These are phyloP conservation scores for Passer montanus DNA, from an alignment of 2,113 vertebrate genomes.

Conservation along the genomic window DNA sequence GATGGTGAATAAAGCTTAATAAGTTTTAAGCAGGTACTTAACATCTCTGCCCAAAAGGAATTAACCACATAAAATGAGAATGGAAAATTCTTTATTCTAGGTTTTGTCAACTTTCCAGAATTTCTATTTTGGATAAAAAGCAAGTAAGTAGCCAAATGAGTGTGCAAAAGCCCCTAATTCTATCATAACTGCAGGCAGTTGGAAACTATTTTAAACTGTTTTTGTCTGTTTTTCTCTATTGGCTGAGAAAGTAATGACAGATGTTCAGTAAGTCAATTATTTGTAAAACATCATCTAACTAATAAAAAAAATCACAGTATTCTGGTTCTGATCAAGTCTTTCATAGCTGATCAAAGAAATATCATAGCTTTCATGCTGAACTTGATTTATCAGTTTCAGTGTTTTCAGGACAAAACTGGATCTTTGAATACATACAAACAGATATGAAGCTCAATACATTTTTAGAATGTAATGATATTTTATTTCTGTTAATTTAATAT, in stretches of 20 bases:
- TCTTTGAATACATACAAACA: neutral
- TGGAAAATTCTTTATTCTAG: neutral
- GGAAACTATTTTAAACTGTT: neutral
- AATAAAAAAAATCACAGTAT: neutral
- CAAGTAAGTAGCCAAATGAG: neutral
- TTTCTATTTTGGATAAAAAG: neutral
- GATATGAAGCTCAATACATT: neutral
- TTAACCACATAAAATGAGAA: neutral
- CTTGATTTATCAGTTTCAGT: neutral
- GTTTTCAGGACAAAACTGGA: neutral
- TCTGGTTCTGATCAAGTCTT: neutral
- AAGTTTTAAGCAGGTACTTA: neutral
- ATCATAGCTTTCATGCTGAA: neutral
- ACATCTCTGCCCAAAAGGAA: neutral
- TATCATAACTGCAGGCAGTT: neutral
- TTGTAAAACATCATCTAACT: neutral
- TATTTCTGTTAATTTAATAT: neutral
- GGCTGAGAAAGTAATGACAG: neutral
- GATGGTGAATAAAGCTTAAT: neutral
- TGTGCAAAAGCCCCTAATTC: neutral
- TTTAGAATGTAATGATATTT: neutral
- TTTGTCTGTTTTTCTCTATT: neutral
- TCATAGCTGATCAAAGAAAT: neutral
- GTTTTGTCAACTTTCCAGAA: neutral
- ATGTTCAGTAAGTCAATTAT: neutral